These are phyloP conservation scores for Phymanthus crucifer DNA, from an alignment of 92 coral and sea anemone species.

Conservation along the genomic window DNA sequence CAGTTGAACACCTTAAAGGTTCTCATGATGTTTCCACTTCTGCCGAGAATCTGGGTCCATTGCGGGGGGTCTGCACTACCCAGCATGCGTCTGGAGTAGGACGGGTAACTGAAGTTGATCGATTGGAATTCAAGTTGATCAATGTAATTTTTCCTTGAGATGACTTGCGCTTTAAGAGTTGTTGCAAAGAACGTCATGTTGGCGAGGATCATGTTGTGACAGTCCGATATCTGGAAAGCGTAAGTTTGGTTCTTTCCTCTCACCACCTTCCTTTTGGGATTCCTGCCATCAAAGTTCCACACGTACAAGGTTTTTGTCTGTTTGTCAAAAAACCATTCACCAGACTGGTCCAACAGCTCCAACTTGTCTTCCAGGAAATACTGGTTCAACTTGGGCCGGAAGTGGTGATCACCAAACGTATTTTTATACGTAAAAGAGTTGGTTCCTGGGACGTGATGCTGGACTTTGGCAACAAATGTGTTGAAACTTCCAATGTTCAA, in stretches of 20 bases:
- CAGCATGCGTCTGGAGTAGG: constrained; percentile 78
- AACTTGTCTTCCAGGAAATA: constrained; percentile 62
- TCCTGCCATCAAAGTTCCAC: constrained; percentile 48
- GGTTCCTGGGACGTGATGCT: constrained; percentile 42
- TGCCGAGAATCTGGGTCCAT: constrained; percentile 56
- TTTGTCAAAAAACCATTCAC: constrained; percentile 56
- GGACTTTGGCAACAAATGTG: constrained; percentile 66
- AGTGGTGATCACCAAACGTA: constrained; percentile 49
- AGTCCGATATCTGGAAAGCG: constrained; percentile 59
- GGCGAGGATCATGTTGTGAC: constrained; percentile 46
- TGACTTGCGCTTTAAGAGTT: constrained; percentile 47
- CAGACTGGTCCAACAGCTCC: constrained; percentile 56
- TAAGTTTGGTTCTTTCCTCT: constrained; percentile 64
- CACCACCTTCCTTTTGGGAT: constrained; percentile 27
- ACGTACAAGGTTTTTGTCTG: constrained; percentile 39
- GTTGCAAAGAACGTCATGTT: constrained; percentile 71
- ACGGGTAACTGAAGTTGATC: constrained; percentile 62
- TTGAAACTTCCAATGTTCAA: constrained; percentile 75
- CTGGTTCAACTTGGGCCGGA: constrained; percentile 50
- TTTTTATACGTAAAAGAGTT: constrained; percentile 41
- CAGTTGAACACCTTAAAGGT: constrained; percentile 31
- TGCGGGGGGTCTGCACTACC: constrained; percentile 52
- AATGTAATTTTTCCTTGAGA: constrained; percentile 32
- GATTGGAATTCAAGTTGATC: constrained; percentile 54
- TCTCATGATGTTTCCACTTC: constrained; percentile 11